These are phyloP conservation scores for Scalopus aquaticus DNA, from an alignment of 2,113 vertebrate species.

Conservation along the genomic window DNA sequence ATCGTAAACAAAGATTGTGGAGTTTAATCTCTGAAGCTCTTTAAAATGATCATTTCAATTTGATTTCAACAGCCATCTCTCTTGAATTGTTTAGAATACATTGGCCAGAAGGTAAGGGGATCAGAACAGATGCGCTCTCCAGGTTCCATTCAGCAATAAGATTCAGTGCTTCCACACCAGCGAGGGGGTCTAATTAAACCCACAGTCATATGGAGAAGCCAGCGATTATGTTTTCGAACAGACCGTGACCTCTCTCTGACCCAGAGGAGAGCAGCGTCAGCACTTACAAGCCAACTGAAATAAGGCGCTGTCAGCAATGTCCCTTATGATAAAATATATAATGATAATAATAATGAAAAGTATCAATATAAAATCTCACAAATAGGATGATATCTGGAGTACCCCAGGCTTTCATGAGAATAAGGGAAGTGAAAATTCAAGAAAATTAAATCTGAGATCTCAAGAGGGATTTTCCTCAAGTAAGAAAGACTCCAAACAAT, in stretches of 20 bases:
- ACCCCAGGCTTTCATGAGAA: background rate
- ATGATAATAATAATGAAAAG: constrained; percentile 35
- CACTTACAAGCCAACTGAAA: constrained; percentile 52
- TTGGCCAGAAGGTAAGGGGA: constrained; percentile 47
- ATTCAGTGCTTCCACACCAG: constrained; percentile 4
- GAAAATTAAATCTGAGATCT: constrained; percentile 22
- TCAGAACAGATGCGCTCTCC: constrained; percentile 54
- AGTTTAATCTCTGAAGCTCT: background rate
- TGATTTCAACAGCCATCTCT: background rate
- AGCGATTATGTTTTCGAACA: constrained; percentile 61
- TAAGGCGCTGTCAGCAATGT: constrained; percentile 54
- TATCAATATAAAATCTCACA: constrained; percentile 31
- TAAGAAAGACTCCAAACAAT: background rate
- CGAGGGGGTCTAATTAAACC: constrained; percentile 56
- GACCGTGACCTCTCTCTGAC: constrained; percentile 70
- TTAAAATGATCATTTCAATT: constrained; percentile 2
- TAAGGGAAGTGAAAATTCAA: constrained; percentile 43
- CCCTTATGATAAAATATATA: constrained; percentile 1
- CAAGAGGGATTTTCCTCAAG: constrained; percentile 27
- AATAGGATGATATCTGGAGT: background rate
- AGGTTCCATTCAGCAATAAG: constrained; percentile 39
- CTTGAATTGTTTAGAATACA: constrained; percentile 17
- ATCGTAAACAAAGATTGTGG: background rate
- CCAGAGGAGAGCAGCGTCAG: constrained; percentile 57
- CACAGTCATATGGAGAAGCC: constrained; percentile 50